Evolutionary conservation across 2,113 vertebrate species (phyloP).

Genomic region (Psilopsiagon aurifrons): DNA sequence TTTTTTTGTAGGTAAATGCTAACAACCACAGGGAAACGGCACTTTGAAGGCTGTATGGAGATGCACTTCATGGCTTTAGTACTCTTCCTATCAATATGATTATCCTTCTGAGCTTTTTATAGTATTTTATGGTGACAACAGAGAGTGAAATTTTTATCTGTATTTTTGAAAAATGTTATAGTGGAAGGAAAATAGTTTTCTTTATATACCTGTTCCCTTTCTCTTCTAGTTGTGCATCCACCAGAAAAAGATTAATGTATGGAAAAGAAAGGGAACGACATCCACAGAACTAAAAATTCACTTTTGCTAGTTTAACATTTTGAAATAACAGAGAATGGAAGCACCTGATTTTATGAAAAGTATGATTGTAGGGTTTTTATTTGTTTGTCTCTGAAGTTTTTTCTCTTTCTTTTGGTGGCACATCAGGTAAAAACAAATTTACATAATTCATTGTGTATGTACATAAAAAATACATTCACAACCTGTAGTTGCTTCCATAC

Average conservation of each 20-base stretch:
- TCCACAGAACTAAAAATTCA: background rate
- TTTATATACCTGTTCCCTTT: background rate
- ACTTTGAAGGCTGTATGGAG: background rate
- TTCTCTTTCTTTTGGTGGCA: background rate
- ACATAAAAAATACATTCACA: constrained; percentile 48
- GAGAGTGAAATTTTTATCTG: background rate
- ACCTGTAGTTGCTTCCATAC: constrained; percentile 24
- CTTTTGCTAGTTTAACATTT: background rate
- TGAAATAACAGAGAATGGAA: background rate
- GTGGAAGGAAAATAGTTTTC: background rate
- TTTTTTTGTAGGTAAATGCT: background rate
- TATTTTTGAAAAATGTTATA: background rate
- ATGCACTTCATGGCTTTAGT: background rate
- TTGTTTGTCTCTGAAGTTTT: background rate
- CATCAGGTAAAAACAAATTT: constrained; percentile 42
- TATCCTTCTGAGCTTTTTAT: background rate
- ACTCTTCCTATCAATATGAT: background rate
- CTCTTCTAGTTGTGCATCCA: background rate
- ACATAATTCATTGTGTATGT: background rate
- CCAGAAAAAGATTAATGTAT: background rate
- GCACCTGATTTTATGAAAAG: background rate
- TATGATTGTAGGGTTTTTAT: background rate
- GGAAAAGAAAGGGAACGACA: background rate
- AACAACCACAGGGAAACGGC: background rate
- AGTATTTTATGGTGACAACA: background rate